A percentile compares a stretch with the other conserved stretches of the same genome.
These are phyloP conservation scores for Harpalus rufipes DNA, from an alignment of 2,888 invertebrate species.

Conservation along the genomic window DNA sequence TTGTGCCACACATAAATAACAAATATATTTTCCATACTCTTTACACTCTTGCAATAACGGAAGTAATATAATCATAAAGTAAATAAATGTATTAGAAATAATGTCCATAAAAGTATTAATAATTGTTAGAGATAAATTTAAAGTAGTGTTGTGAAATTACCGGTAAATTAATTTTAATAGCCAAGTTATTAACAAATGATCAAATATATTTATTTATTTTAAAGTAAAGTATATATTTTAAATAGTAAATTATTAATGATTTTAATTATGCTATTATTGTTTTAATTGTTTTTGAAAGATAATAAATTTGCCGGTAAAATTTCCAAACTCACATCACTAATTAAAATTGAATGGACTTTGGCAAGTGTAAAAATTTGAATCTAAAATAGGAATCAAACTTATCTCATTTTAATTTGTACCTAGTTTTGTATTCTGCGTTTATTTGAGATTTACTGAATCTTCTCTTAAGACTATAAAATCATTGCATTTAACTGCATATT, in stretches of 20 bases:
- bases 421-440: neutral
- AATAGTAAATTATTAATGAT: neutral
- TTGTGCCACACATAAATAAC: slow-evolving; percentile 68
- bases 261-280: neutral
- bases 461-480: slow-evolving; percentile 35
- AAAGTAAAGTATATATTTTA: slow-evolving; percentile 26
- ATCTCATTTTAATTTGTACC: slow-evolving; percentile 26
- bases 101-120: slow-evolving; percentile 66
- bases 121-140: slow-evolving; percentile 60
- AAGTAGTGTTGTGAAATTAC: slow-evolving; percentile 36
- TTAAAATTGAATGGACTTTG: slow-evolving; percentile 50
- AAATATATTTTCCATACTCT: slow-evolving; percentile 75
- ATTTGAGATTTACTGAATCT: slow-evolving; percentile 44
- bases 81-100: slow-evolving; percentile 65
- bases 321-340: slow-evolving; percentile 45
- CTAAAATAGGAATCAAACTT: slow-evolving; percentile 14
- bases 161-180: slow-evolving; percentile 32
- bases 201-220: slow-evolving; percentile 47
- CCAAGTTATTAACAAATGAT: slow-evolving; percentile 8
- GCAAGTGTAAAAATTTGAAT: slow-evolving; percentile 54
- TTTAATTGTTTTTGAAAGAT: neutral
- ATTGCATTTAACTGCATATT: slow-evolving; percentile 58
- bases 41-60: slow-evolving; percentile 73
- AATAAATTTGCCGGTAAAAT: slow-evolving; percentile 37
- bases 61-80: slow-evolving; percentile 63